These are phyloP conservation scores for Ursus arctos DNA, from an alignment of 2,113 vertebrate genomes.

Conservation along the genomic window DNA sequence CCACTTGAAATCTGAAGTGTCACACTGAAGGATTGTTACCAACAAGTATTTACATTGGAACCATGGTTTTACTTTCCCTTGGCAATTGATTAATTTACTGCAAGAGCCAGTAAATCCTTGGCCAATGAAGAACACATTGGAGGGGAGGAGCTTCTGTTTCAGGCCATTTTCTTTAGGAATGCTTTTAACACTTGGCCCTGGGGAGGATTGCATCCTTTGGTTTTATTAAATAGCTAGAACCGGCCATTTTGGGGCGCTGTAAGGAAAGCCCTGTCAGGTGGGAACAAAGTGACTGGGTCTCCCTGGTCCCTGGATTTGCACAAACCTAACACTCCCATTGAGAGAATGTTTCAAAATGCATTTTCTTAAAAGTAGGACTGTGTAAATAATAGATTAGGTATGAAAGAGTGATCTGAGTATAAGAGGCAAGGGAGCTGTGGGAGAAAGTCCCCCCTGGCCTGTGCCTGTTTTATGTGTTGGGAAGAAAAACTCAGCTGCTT, in stretches of 20 bases:
- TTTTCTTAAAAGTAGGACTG: constrained; percentile 46
- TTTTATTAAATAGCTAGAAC: constrained; percentile 44
- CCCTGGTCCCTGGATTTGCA: neutral
- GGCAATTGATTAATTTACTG: constrained; percentile 86
- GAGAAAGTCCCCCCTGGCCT: neutral
- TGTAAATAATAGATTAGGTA: constrained; percentile 52
- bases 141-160: constrained; percentile 81
- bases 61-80: constrained; percentile 70
- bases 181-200: constrained; percentile 85
- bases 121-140: constrained; percentile 84
- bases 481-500: neutral
- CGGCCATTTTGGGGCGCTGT: constrained; percentile 49
- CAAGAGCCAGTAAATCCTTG: constrained; percentile 81
- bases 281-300: neutral
- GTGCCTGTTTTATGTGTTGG: neutral
- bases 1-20: constrained; percentile 81
- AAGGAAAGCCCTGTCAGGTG: neutral
- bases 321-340: neutral
- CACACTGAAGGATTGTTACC: constrained; percentile 81
- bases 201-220: constrained; percentile 61
- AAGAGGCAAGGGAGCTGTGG: neutral
- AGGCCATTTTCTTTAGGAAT: constrained; percentile 83
- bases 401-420: neutral
- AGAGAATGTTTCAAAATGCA: constrained; percentile 50
- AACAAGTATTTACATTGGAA: constrained; percentile 83